Evolutionary conservation across 2,888 invertebrate genomes (phyloP), one percentile per base, ranked within the genome.

Genomic region (Sipha maydis): DNA sequence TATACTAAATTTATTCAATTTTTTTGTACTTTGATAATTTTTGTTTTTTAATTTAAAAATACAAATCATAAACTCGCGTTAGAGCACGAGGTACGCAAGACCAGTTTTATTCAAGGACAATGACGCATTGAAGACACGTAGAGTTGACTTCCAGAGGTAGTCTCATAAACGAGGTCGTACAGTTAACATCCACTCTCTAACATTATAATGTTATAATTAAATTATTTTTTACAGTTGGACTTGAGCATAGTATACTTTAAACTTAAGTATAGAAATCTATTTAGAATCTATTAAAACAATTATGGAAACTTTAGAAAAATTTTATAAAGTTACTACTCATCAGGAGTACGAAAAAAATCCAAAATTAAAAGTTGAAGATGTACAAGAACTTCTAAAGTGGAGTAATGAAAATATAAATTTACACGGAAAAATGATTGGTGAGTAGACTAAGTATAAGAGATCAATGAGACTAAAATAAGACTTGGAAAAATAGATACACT

Each of bases 371-470:
- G 85, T 82, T 17, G 89, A 90, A 19, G 90, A 91, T 71, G 90
- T 91, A 11, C 89, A 90, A 31, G 85, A 90, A 48, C 90, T 91
- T 0, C 86, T 90, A 34, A 89, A 90, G 25, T 90, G 91, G 90
- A 89, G 91, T 61, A 83, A 83, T 14, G 86, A 89, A 67, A 83
- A 78, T 38, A 84, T 84, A 67, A 78, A 83, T 19, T 14, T 89
- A 61, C 9, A 77, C n/a, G 84, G 89, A 3, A 89, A 84, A 71
- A 11, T 89, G 11, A 56, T 77, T 28, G 84, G 89, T 80, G 19
- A 79, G 90, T 73, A 11, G 9, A 38, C 34, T 38, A 38, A 25
- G 8, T 38, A 34, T 34, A 34, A 34, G n/a, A n/a, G n/a, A n/a
- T n/a, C n/a, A n/a, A n/a, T n/a, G n/a, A n/a, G 34, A 34, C 4